Evolutionary conservation across 2,888 invertebrate genomes (phyloP).

Genomic region (Julus scanicus): DNA sequence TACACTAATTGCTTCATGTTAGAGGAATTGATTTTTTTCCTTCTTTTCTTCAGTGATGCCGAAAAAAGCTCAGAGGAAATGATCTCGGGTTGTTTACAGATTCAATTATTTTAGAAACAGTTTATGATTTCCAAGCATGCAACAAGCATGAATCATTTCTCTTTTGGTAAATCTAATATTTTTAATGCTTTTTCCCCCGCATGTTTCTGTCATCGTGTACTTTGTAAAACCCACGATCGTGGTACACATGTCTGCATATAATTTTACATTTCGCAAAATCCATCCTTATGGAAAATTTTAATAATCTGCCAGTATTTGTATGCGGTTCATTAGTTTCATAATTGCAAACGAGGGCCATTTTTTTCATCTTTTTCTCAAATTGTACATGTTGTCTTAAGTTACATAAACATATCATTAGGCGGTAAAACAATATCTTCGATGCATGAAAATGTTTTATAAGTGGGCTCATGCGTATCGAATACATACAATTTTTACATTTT

Average conservation of each 20-base stretch:
- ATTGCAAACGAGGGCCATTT: neutral
- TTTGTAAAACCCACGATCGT: constrained; percentile 13
- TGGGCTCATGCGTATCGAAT: no score
- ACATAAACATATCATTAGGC: neutral
- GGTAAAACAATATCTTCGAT: neutral
- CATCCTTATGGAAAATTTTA: constrained; percentile 33
- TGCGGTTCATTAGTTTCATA: constrained; percentile 33
- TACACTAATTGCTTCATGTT: neutral
- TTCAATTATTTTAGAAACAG: constrained; percentile 33
- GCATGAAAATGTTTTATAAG: neutral
- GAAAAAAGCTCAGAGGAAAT: constrained; percentile 1
- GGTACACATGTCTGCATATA: neutral
- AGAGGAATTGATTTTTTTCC: neutral
- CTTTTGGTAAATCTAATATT: constrained; percentile 15
- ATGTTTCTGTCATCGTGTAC: neutral
- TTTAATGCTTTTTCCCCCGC: constrained; percentile 1
- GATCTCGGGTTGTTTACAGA: constrained; percentile 33
- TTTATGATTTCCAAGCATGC: neutral
- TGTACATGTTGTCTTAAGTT: neutral
- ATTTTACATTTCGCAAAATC: neutral
- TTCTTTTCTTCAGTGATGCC: neutral
- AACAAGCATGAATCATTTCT: neutral
- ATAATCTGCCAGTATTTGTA: neutral
- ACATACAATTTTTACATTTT: neutral
- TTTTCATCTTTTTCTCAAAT: neutral